Conservation (phyloP, 2,113 vertebrate species). For the Dendropsophus ebraccatus region DNA sequence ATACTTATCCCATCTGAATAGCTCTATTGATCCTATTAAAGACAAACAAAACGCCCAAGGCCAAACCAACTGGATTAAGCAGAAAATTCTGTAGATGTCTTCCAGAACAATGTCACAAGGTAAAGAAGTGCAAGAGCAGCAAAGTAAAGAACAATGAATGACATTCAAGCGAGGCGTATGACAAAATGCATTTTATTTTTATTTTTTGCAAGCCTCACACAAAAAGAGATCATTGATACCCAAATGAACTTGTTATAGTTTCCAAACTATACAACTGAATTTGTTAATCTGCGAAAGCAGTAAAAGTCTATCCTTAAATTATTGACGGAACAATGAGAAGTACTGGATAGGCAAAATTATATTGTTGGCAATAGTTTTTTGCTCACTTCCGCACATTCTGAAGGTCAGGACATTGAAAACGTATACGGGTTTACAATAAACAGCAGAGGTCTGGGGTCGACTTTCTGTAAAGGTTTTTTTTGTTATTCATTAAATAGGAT, state of each 20-base stretch:
- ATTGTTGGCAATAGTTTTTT: neutral
- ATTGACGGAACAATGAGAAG: neutral
- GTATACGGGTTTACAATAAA: neutral
- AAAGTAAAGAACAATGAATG: constrained; percentile 10
- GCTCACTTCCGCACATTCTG: neutral
- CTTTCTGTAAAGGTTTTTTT: neutral
- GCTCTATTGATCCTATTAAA: constrained; percentile 48
- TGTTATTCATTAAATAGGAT: neutral
- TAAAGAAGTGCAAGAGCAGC: constrained; percentile 14
- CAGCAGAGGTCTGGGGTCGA: neutral
- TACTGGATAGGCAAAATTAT: neutral
- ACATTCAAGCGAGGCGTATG: neutral
- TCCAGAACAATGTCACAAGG: constrained; percentile 7
- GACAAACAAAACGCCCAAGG: constrained; percentile 30
- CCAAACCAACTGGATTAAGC: neutral
- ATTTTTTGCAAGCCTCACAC: neutral
- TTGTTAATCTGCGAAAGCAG: neutral
- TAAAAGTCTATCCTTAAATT: neutral
- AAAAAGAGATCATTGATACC: neutral
- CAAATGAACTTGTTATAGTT: neutral
- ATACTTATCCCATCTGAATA: constrained; percentile 54
- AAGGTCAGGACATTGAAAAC: neutral
- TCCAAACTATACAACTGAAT: neutral
- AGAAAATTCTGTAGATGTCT: constrained; percentile 12
- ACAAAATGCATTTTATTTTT: neutral